phyloP scores from a whole-genome alignment of 2,797 vertebrate genomes.

The Helicolenus hilgendorfi region DNA sequence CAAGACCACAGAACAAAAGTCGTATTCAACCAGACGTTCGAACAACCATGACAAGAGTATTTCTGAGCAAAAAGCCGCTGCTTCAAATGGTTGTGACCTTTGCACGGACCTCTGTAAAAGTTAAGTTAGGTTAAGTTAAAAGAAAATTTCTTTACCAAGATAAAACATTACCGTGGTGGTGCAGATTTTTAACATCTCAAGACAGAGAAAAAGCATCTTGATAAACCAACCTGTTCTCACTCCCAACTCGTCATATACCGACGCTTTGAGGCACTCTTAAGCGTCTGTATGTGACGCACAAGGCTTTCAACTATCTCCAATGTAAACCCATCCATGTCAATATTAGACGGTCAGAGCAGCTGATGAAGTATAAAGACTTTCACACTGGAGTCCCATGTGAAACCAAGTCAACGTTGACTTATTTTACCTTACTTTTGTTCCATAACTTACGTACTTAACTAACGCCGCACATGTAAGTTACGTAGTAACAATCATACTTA shows the following conservation, averaged over 20 bases:
- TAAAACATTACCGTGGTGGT: neutral
- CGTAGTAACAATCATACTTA: too few relatives aligned
- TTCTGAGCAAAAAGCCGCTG: neutral
- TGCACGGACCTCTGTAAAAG: neutral
- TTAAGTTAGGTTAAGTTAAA: neutral
- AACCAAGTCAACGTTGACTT: neutral
- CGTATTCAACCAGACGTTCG: neutral
- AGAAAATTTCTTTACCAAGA: neutral
- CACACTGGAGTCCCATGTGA: neutral
- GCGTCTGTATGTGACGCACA: too few relatives aligned
- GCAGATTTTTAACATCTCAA: neutral
- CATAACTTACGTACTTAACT: too few relatives aligned
- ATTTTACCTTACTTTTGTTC: too few relatives aligned
- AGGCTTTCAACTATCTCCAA: neutral
- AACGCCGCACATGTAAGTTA: too few relatives aligned
- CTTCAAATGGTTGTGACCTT: neutral
- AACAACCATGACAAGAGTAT: neutral
- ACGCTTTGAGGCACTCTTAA: too few relatives aligned
- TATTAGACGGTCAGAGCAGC: neutral
- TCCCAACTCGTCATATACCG: too few relatives aligned
- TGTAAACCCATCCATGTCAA: neutral
- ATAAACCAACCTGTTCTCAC: neutral
- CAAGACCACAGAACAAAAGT: neutral
- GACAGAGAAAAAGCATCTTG: neutral
- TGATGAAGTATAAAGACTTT: neutral